These are phyloP conservation scores for Oegoconia quadripuncta DNA, from an alignment of 2,888 invertebrate genomes.

Conservation along the genomic window DNA sequence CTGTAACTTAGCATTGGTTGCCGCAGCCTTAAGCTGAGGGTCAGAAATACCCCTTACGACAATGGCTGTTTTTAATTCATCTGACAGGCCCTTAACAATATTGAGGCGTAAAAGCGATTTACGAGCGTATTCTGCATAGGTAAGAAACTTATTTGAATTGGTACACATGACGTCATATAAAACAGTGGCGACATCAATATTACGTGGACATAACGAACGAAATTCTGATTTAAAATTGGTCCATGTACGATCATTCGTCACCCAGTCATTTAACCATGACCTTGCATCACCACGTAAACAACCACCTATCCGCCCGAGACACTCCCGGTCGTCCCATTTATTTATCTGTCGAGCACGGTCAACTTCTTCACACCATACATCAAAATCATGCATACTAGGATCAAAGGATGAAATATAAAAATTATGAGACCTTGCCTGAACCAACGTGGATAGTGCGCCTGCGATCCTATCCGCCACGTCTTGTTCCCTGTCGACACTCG, in stretches of 20 bases:
- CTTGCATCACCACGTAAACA: constrained; percentile 15
- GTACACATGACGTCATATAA: constrained; percentile 22
- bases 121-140: constrained; percentile 31
- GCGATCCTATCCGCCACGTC: neutral
- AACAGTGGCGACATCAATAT: constrained; percentile 21
- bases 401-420: constrained; percentile 15
- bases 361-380: constrained; percentile 14
- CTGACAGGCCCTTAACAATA: constrained; percentile 24
- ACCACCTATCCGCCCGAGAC: constrained; percentile 11
- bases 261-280: constrained; percentile 12
- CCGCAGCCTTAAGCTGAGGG: constrained; percentile 23
- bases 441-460: too few relatives aligned
- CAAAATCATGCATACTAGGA: constrained; percentile 9
- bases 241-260: constrained; percentile 22
- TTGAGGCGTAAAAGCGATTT: constrained; percentile 23
- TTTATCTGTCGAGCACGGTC: constrained; percentile 8
- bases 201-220: constrained; percentile 21
- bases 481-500: neutral
- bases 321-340: constrained; percentile 13
- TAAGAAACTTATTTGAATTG: constrained; percentile 20
- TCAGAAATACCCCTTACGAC: constrained; percentile 19
- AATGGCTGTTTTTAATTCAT: constrained; percentile 22
- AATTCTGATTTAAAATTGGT: constrained; percentile 25
- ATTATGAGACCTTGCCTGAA: too few relatives aligned
- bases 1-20: constrained; percentile 23